Evolutionary conservation across 1,140 invertebrate species (phyloP).

Genomic region (Schmidtea mediterranea): DNA sequence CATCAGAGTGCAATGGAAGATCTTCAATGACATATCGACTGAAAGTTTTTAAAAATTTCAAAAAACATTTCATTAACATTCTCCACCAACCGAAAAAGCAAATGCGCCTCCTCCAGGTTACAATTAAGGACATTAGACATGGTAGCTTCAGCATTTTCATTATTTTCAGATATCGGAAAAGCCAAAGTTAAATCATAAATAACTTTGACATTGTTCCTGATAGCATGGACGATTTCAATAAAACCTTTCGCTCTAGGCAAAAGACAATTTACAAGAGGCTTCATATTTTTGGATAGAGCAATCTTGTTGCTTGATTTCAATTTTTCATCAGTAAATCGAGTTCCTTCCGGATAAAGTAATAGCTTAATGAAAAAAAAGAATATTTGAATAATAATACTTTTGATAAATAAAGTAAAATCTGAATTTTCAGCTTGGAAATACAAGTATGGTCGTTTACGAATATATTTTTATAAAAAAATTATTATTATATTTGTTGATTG

Average conservation of each 20-base stretch:
- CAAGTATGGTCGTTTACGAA: too few relatives aligned
- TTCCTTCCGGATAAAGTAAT: constrained; percentile 72
- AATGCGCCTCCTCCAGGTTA: background rate
- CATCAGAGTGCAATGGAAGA: constrained; percentile 42
- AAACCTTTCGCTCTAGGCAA: constrained; percentile 71
- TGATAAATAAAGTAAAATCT: too few relatives aligned
- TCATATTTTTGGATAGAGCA: constrained; percentile 52
- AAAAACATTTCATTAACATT: too few relatives aligned
- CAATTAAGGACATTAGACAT: background rate
- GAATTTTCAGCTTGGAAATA: too few relatives aligned
- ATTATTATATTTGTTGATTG: too few relatives aligned
- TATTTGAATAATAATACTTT: background rate
- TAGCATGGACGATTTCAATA: constrained; percentile 17
- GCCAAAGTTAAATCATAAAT: constrained; percentile 1
- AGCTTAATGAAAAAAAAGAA: constrained; percentile 32
- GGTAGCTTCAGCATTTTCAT: background rate
- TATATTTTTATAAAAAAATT: too few relatives aligned
- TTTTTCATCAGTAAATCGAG: constrained; percentile 59
- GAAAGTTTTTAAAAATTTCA: background rate
- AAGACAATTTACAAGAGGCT: constrained; percentile 57
- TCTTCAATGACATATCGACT: constrained; percentile 49
- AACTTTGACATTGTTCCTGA: constrained; percentile 14
- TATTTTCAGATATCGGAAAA: background rate
- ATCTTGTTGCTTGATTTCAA: constrained; percentile 59
- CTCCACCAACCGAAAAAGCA: background rate